These are phyloP conservation scores for Halichoerus grypus DNA, from an alignment of 2,113 vertebrate genomes.

Conservation along the genomic window DNA sequence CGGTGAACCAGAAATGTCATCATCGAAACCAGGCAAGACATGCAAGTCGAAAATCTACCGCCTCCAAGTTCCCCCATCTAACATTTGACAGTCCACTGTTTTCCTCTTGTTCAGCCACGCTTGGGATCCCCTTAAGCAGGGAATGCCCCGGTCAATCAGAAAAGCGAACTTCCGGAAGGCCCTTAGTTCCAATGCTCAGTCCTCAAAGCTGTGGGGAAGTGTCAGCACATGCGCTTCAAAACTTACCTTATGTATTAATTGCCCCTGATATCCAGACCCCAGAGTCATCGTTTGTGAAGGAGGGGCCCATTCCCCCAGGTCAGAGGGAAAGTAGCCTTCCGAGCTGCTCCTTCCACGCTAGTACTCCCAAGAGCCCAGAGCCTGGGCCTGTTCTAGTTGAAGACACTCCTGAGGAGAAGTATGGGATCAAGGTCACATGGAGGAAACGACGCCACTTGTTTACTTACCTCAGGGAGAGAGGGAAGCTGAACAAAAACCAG, in stretches of 20 bases:
- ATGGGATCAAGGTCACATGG: conserved; percentile 94
- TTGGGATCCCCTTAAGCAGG: neutral
- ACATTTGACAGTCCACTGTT: conserved; percentile 84
- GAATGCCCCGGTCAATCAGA: neutral
- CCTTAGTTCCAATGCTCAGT: neutral
- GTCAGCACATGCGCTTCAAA: neutral
- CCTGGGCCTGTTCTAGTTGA: conserved; percentile 86
- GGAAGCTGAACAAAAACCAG: conserved; percentile 87
- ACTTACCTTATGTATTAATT: conserved; percentile 7
- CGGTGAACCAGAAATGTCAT: conserved; percentile 68
- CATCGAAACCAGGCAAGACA: conserved; percentile 39
- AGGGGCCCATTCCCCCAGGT: neutral
- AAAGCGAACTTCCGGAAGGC: neutral
- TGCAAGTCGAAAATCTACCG: conserved; percentile 78
- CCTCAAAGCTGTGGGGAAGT: conserved; percentile 47
- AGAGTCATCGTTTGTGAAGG: neutral
- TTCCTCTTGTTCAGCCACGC: neutral
- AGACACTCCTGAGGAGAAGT: conserved; percentile 94
- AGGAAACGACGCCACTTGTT: conserved; percentile 89
- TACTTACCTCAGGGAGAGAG: conserved; percentile 86
- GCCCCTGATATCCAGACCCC: conserved; percentile 85
- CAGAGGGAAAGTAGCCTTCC: conserved; percentile 37
- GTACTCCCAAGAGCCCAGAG: conserved; percentile 45
- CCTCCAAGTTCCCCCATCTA: conserved; percentile 89
- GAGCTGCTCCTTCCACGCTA: conserved; percentile 50